Base-by-base conservation (phyloP, 2,888 invertebrate genomes). In the Hipparchia semele region DNA sequence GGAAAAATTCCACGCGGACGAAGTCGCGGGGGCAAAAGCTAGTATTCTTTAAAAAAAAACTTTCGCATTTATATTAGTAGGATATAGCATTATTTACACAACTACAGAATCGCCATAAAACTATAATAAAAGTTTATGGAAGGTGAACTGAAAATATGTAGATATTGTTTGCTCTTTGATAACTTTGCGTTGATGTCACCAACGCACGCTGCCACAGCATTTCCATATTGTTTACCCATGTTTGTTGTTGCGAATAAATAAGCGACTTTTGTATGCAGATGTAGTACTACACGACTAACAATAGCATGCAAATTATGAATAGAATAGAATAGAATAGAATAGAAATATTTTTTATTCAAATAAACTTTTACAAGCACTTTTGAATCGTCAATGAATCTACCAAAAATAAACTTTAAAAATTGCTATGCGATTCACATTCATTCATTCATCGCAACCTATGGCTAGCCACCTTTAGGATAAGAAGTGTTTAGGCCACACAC, bases 211-310 rank as follows among this genome's bases (percentile, higher is more conserved):
- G 49, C 23, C 59, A 33, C 39, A 51, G 68, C 8, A 59, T 68
- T 68, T 59, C 58, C 68, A 59, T 68, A 68, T 59, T 59, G 58
- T 68, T 68, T 59, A 10, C 53, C 56, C 66, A 45, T 59, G 68
- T 59, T 49, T 59, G 49, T 59, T 59, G 68, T 59, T 23, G 68
- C 10, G 49, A 68, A 59, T 39, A 68, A 66, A 66, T 6, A 59
- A 49, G 49, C 49, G 9, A 33, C 23, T 45, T 68, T 68, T 68
- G 12, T 68, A 68, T 68, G 68, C 68, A 68, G 53, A 66, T 66
- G 51, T 12, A 45, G 45, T 61, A 60, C 39, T 60, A 45, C 39
- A 61, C 39, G 45, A n/a, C 60, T 45, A 45, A 61, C 60, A 61
- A 61, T 45, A 45, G 60, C 45, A 45, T 61, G 45, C n/a, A 60